phyloP scores from a whole-genome alignment of 2,113 vertebrate genomes.

The Ceyx melanurus region DNA sequence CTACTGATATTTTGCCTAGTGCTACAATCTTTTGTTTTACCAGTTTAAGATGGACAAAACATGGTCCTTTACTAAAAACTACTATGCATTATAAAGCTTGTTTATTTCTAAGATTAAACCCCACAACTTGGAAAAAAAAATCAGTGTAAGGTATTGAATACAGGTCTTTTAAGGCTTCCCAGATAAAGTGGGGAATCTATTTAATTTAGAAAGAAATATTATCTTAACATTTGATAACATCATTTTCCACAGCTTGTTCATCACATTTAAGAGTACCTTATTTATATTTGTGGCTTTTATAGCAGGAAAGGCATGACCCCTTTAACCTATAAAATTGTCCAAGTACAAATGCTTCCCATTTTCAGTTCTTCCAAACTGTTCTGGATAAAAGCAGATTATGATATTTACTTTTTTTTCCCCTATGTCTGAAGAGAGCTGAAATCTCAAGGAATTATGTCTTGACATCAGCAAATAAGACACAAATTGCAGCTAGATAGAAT shows the following conservation, averaged over 20 bases:
- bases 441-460: neutral
- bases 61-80: neutral
- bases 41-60: neutral
- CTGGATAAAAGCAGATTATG: neutral
- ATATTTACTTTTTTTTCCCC: neutral
- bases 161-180: neutral
- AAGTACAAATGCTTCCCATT: neutral
- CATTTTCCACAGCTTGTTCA: neutral
- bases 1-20: neutral
- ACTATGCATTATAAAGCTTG: neutral
- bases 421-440: neutral
- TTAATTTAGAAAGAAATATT: neutral
- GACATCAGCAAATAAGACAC: neutral
- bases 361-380: neutral
- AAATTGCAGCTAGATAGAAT: neutral
- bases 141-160: neutral
- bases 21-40: neutral
- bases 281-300: neutral
- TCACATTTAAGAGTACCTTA: neutral
- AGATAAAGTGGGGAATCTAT: neutral
- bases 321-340: neutral
- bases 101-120: neutral
- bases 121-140: neutral
- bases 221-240: neutral
- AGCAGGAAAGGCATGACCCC: neutral